Evolutionary conservation across 2,888 invertebrate species (phyloP), one percentile per base, ranked within the genome.

Genomic region (Molanna angustata): DNA sequence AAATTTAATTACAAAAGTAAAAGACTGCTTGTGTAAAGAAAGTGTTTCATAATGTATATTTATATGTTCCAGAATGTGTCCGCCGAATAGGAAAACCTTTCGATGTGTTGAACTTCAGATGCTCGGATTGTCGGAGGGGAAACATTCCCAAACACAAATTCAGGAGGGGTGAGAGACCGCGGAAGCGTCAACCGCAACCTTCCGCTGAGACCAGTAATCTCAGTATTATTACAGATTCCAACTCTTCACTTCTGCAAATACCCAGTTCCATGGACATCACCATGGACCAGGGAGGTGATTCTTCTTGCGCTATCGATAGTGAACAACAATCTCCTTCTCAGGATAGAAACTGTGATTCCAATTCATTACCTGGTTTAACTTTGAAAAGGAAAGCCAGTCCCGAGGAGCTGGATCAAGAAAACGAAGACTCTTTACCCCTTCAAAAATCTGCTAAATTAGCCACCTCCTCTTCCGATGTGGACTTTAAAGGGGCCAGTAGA

Each of bases 61-160:
- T 51, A 6, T 52, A 13, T 44, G 14, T 39, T 39, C 73, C 37
- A 77, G 77, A 76, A 46, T 76, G 77, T 73, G 76, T 76, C 72
- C 76, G 67, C 65, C 69, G 66, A 64, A 67, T 72, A 66, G 72
- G 69, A 67, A 61, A 68, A 45, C 31, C 57, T 42, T 68, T 75
- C 62, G 66, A 67, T 65, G 76, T 77, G 68, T 64, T 77, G 66
- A 74, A 76, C 69, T 74, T 75, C 71, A 76, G 73, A 66, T 77
- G 76, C 70, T 72, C 65, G 58, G 72, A 72, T 62, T 77, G 77
- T 63, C 72, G 74, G 58, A 74, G 76, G 66, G 73, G 75, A 63
- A 76, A 75, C 27, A 50, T 52, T 18, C 56, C 59, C 39, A 44
- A 44, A 22, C 49, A 52, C 46, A 45, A 58, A 56, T 44, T 55